phyloP scores from a whole-genome alignment of 2,797 vertebrate genomes.

The Muscicapa striata region DNA sequence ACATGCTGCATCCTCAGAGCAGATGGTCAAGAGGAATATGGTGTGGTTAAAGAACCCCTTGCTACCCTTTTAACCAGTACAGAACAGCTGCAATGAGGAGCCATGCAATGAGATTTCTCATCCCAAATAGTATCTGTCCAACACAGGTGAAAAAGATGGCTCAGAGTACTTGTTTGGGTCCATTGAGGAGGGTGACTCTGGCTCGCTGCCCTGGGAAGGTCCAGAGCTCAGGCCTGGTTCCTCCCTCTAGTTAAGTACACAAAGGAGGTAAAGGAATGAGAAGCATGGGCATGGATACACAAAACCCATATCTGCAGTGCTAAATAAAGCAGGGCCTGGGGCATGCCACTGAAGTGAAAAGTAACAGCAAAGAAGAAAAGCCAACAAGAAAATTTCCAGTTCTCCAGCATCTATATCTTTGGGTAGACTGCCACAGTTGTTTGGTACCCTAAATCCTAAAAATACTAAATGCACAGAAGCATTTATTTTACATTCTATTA shows the following conservation, averaged over 20 bases:
- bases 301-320: background rate
- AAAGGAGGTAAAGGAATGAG: background rate
- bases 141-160: background rate
- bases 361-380: background rate
- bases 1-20: background rate
- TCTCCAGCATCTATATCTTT: background rate
- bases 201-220: rapidly evolving
- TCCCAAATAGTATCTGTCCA: background rate
- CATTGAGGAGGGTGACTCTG: background rate
- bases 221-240: background rate
- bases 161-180: background rate
- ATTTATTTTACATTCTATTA: background rate
- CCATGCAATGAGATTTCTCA: background rate
- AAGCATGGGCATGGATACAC: background rate
- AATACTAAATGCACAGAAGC: background rate
- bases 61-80: background rate
- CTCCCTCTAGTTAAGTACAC: background rate
- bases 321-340: background rate
- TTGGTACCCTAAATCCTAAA: background rate
- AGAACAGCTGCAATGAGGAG: background rate
- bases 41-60: background rate
- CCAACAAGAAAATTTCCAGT: background rate
- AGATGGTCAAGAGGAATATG: background rate
- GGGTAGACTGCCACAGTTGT: background rate
- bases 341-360: background rate